Evolutionary conservation across 1,140 invertebrate genomes (phyloP).

Genomic region (Bombus waltoni): DNA sequence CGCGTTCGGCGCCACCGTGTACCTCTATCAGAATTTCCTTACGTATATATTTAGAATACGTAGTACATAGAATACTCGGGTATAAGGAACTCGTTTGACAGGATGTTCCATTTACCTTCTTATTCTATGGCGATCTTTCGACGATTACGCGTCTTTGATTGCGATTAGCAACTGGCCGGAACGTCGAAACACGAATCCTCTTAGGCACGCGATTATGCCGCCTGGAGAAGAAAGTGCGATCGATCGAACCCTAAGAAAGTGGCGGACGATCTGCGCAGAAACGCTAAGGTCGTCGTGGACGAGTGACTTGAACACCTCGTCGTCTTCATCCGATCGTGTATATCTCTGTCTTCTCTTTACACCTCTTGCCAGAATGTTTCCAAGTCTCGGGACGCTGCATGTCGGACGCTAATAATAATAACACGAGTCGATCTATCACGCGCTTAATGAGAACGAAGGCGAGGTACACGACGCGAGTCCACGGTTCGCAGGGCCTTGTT

Average conservation of each 20-base stretch:
- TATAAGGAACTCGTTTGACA: neutral
- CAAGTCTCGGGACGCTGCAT: neutral
- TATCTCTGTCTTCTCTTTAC: neutral
- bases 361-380: neutral
- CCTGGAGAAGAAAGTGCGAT: neutral
- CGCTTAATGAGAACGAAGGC: conserved; percentile 61
- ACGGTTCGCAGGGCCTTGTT: conserved; percentile 44
- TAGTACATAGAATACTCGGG: neutral
- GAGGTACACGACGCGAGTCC: conserved; percentile 40
- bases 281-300: neutral
- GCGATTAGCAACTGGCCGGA: neutral
- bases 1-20: neutral
- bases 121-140: neutral
- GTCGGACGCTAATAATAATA: conserved; percentile 57
- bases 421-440: conserved; percentile 58
- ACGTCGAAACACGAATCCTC: neutral
- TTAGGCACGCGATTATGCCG: neutral
- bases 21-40: neutral
- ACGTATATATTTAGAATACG: no score
- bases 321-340: neutral
- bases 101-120: no score
- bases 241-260: conserved; percentile 32
- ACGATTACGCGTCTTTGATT: conserved; percentile 12
- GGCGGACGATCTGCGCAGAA: conserved; percentile 20
- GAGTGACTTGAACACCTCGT: conserved; percentile 9